These are phyloP conservation scores for Numida meleagris DNA, from an alignment of 2,113 vertebrate species.

Conservation along the genomic window DNA sequence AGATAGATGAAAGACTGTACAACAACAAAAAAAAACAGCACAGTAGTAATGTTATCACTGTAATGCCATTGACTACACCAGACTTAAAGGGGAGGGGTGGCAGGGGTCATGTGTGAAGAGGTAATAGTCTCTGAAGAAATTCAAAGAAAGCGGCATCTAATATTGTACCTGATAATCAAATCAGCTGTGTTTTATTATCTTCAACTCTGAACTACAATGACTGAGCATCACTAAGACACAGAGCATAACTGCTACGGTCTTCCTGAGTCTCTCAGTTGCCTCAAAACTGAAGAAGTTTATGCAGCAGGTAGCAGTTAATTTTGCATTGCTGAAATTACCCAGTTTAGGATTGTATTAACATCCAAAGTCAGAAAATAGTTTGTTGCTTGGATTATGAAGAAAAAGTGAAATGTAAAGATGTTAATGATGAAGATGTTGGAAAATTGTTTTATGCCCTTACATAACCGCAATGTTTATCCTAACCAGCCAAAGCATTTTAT, in stretches of 20 bases:
- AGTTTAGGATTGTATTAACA: neutral
- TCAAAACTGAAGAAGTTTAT: neutral
- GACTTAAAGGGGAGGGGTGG: accelerated
- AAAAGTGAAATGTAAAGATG: neutral
- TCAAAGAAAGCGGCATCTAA: neutral
- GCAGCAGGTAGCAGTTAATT: neutral
- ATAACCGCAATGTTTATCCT: neutral
- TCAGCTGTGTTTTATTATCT: neutral
- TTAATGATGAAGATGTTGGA: neutral
- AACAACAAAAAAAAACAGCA: neutral
- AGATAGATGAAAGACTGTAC: neutral
- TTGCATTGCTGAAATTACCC: neutral
- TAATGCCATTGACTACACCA: neutral
- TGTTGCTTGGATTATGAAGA: neutral
- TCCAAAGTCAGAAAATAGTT: neutral
- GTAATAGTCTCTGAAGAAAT: neutral
- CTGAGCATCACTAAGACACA: neutral
- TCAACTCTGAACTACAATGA: neutral
- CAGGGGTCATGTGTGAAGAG: neutral
- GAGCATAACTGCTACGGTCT: neutral
- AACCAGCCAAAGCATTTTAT: neutral
- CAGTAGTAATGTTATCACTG: neutral
- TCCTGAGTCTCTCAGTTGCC: neutral
- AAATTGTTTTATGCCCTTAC: neutral
- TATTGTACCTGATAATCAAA: neutral